These are phyloP conservation scores for Oxycera nigricornis DNA, from an alignment of 2,888 invertebrate species.

Conservation along the genomic window DNA sequence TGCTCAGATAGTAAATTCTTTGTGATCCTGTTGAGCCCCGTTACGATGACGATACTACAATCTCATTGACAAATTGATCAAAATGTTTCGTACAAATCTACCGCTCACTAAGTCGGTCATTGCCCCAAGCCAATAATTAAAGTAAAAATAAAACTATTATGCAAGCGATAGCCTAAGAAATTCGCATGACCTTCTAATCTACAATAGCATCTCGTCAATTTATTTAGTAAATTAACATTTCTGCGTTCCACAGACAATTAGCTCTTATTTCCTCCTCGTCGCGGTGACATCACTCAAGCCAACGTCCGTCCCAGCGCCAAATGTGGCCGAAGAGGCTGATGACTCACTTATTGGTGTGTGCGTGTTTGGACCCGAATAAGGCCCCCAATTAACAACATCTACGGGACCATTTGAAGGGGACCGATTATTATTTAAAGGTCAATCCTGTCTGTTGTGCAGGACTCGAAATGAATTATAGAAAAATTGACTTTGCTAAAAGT, in stretches of 20 bases:
- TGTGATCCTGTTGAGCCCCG: too few relatives aligned
- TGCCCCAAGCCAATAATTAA: not conserved
- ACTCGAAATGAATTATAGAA: too few relatives aligned
- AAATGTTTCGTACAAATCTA: too few relatives aligned
- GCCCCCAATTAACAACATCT: constrained; percentile 12
- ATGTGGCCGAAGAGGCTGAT: not conserved
- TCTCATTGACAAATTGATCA: too few relatives aligned
- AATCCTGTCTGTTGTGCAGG: too few relatives aligned
- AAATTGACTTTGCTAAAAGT: too few relatives aligned
- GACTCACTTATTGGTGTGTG: constrained; percentile 23
- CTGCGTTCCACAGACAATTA: constrained; percentile 32
- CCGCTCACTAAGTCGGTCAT: too few relatives aligned
- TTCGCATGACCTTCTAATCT: constrained; percentile 29
- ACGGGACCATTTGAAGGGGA: constrained; percentile 5
- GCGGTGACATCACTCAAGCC: constrained; percentile 32
- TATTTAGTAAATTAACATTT: constrained; percentile 24
- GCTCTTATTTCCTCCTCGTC: constrained; percentile 14
- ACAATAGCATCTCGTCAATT: not conserved
- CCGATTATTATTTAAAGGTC: too few relatives aligned
- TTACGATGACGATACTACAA: too few relatives aligned
- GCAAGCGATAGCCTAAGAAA: constrained; percentile 5
- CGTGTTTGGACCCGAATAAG: not conserved
- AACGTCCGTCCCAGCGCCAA: constrained; percentile 8
- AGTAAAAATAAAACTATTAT: not conserved
- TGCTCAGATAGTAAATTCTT: too few relatives aligned